Evolutionary conservation across 1,140 invertebrate genomes (phyloP).

Genomic region (Calycopis cecrops): DNA sequence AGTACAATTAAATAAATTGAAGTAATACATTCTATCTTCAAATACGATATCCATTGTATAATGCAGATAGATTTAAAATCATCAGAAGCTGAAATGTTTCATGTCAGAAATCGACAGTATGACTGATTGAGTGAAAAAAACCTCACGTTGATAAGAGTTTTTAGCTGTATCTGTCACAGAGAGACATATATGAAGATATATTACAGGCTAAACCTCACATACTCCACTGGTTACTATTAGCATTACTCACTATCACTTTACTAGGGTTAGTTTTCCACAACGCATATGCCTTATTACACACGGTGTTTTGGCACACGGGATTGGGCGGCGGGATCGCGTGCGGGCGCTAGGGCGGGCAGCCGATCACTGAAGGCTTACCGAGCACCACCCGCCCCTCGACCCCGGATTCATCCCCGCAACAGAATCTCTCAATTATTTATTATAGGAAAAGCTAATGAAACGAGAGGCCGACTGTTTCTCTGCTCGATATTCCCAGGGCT

Average conservation of each 20-base stretch:
- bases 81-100: not conserved
- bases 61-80: not conserved
- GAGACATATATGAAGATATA: not conserved
- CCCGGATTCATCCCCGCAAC: slow-evolving; percentile 42
- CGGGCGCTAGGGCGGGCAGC: slow-evolving; percentile 51
- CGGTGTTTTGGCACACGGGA: slow-evolving; percentile 27
- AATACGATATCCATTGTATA: slow-evolving; percentile 5
- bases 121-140: slow-evolving; percentile 6
- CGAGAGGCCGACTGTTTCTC: slow-evolving; percentile 44
- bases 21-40: not conserved
- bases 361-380: slow-evolving; percentile 54
- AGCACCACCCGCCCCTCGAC: slow-evolving; percentile 37
- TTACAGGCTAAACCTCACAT: not conserved
- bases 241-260: slow-evolving; percentile 4
- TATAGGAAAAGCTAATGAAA: slow-evolving; percentile 67
- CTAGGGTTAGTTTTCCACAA: not conserved
- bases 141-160: not conserved
- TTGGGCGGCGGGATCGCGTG: slow-evolving; percentile 34
- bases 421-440: slow-evolving; percentile 71
- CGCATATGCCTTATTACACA: slow-evolving; percentile 37
- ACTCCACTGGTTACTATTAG: not conserved
- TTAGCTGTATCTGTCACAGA: not conserved
- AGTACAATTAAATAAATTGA: not conserved
- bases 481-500: slow-evolving; percentile 42
- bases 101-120: slow-evolving; percentile 5